Evolutionary conservation across 2,888 invertebrate species (phyloP), one percentile per base, ranked within the genome.

Genomic region (Chloromyia formosa): DNA sequence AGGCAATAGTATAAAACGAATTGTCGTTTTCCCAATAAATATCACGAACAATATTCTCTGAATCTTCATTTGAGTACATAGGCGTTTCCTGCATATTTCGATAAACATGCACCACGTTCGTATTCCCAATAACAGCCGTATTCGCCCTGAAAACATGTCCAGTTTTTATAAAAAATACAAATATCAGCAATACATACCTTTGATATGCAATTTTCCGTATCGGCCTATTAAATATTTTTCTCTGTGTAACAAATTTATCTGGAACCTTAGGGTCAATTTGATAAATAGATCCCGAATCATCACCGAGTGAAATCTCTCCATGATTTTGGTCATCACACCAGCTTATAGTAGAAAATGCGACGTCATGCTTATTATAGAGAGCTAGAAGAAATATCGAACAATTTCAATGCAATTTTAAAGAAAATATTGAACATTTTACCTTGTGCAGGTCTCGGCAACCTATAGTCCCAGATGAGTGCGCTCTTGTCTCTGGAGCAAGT

Each of bases 401-500:
- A 12, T 58, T 7, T 18, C 22, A 16, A 58, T 56, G 40, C 23
- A n/a, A 2, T 23, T 27, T 27, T 27, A 40, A 23, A 2, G 23
- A 23, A 16, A 16, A 12, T 40, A 14, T 9, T 42, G 3, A 12
- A 12, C 14, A 27, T 62, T 14, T 62, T 53, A 81, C 81, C 81
- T 77, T 78, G 79, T 73, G 82, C 82, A n/a, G 82, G 82, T 71
- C 80, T 78, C 18, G 80, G 77, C 60, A 78, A 77, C 42, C 82
- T 78, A 62, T 80, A 79, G 75, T 82, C 82, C 82, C 82, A 82
- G 45, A 82, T 74, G 10, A 81, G 73, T 18, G 80, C 79, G 42
- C 80, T 81, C 78, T 80, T 81, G 74, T 82, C 82, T 60, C 80
- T 76, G 9, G 82, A 82, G 74, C 81, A 81, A 42, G 78, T 81